Evolutionary conservation across 1,140 invertebrate genomes (phyloP).

Genomic region (Phymastichus coffea): DNA sequence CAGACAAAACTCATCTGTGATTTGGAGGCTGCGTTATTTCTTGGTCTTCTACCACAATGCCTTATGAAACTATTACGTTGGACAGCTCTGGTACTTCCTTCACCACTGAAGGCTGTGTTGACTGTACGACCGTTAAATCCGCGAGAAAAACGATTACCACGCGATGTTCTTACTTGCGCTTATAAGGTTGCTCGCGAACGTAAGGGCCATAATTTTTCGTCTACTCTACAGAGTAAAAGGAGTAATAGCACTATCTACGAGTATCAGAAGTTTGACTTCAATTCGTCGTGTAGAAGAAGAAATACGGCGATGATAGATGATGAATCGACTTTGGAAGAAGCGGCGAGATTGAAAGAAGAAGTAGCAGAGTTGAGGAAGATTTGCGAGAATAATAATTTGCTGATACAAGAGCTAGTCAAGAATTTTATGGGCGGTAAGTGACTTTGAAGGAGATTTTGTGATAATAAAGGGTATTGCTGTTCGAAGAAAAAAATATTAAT

Average conservation of each 20-base stretch:
- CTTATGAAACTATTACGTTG: constrained; percentile 71
- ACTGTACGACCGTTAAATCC: constrained; percentile 80
- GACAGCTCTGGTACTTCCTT: constrained; percentile 72
- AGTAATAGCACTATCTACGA: constrained; percentile 29
- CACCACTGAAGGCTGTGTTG: constrained; percentile 73
- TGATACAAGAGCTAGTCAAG: constrained; percentile 41
- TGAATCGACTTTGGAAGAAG: constrained; percentile 21
- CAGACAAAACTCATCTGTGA: constrained; percentile 77
- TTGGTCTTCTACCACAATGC: constrained; percentile 70
- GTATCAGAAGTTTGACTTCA: constrained; percentile 33
- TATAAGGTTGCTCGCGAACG: constrained; percentile 73
- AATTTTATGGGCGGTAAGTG: constrained; percentile 31
- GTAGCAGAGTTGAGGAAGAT: constrained; percentile 41
- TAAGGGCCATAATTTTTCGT: constrained; percentile 43
- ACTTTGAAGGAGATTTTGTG: neutral
- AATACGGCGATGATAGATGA: constrained; percentile 23
- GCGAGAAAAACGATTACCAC: constrained; percentile 73
- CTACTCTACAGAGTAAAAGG: constrained; percentile 29
- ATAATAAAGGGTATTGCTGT: neutral
- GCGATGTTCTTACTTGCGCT: constrained; percentile 72
- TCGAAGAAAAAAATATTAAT: too few species aligned
- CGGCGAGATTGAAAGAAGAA: constrained; percentile 34
- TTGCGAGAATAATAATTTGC: constrained; percentile 42
- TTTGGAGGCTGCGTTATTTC: constrained; percentile 69
- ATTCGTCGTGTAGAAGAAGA: constrained; percentile 21